A percentile compares a stretch with the other conserved stretches of the same genome.
Conservation (phyloP, 1,140 invertebrate genomes). For the Macrocentrus cingulum region DNA sequence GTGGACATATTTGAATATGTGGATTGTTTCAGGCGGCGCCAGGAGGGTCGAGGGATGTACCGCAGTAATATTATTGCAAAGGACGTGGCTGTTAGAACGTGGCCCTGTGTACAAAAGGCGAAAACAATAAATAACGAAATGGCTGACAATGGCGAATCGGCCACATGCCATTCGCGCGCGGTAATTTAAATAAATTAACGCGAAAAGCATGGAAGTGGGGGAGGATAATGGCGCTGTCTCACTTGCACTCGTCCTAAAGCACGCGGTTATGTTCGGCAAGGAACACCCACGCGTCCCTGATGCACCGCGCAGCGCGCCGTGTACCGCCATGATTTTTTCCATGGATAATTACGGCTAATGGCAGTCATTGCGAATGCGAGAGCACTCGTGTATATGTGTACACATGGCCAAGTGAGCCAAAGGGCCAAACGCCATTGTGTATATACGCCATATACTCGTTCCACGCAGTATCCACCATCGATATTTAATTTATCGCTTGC, state of each 20-base stretch:
- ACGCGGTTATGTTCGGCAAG: slow-evolving; percentile 10
- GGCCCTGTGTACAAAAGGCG: slow-evolving; percentile 18
- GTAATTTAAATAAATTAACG: slow-evolving; percentile 56
- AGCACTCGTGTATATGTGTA: slow-evolving; percentile 22
- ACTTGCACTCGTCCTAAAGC: not conserved
- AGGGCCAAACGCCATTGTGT: slow-evolving; percentile 16
- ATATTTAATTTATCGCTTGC: slow-evolving; percentile 42
- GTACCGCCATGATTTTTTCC: slow-evolving; percentile 33
- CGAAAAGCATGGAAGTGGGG: slow-evolving; percentile 24
- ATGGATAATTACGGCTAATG: slow-evolving; percentile 50
- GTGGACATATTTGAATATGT: no score
- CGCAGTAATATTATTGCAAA: slow-evolving; percentile 3
- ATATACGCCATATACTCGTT: not conserved
- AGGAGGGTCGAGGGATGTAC: not conserved
- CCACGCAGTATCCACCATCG: slow-evolving; percentile 12
- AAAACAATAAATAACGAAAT: slow-evolving; percentile 50
- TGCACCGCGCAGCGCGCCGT: slow-evolving; percentile 29
- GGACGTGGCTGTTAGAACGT: slow-evolving; percentile 16
- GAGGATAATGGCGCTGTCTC: not conserved
- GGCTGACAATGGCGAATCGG: slow-evolving; percentile 46
- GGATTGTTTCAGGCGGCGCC: no score
- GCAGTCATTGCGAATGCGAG: slow-evolving; percentile 41
- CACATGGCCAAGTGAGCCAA: not conserved
- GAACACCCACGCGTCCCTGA: slow-evolving; percentile 42
- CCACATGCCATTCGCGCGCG: slow-evolving; percentile 41